These are phyloP conservation scores for Drosophila greeni DNA, from an alignment of 2,888 invertebrate species.

Conservation along the genomic window DNA sequence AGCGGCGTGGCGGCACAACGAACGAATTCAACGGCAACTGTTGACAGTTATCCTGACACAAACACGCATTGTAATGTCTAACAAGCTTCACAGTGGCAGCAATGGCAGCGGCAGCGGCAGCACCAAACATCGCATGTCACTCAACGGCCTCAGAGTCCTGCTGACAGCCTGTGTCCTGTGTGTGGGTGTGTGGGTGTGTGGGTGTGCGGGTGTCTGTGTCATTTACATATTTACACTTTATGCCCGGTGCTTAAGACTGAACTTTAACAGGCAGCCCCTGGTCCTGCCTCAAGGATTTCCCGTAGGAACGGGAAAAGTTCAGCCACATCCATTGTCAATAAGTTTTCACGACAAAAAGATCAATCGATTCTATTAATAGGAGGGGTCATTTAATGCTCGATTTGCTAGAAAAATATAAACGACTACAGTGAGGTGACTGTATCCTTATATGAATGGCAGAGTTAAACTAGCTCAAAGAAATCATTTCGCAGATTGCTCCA, in stretches of 20 bases:
- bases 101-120: slow-evolving; percentile 20
- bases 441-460: too few relatives aligned
- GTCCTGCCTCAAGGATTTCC: neutral
- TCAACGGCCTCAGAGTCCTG: slow-evolving; percentile 51
- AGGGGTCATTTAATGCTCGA: neutral
- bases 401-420: neutral
- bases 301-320: neutral
- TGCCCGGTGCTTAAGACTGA: slow-evolving; percentile 23
- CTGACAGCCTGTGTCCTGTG: slow-evolving; percentile 32
- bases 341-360: neutral
- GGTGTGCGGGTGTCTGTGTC: slow-evolving; percentile 10
- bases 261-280: slow-evolving; percentile 18
- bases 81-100: slow-evolving; percentile 62
- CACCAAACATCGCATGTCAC: slow-evolving; percentile 58
- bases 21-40: slow-evolving; percentile 53
- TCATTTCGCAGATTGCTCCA: too few relatives aligned
- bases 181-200: slow-evolving; percentile 12
- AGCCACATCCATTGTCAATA: neutral
- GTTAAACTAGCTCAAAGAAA: too few relatives aligned
- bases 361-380: neutral
- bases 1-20: slow-evolving; percentile 9
- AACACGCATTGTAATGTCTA: slow-evolving; percentile 73
- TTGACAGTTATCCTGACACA: slow-evolving; percentile 73
- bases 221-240: slow-evolving; percentile 56
- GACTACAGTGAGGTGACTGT: too few relatives aligned